Evolutionary conservation across 92 coral and sea anemone genomes (phyloP).

Genomic region (Isaurus tuberculatus): DNA sequence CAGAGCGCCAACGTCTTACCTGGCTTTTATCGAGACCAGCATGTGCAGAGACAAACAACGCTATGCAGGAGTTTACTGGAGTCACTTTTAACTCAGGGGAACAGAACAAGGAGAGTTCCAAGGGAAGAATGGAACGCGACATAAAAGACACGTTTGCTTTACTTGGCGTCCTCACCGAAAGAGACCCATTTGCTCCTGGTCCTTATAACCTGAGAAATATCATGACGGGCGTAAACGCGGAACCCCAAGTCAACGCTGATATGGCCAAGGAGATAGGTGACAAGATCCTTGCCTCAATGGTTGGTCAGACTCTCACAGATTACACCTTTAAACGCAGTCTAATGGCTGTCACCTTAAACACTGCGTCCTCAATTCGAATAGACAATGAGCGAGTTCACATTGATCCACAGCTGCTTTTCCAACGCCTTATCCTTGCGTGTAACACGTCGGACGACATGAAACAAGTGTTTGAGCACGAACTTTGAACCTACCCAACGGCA

Average conservation of each 20-base stretch:
- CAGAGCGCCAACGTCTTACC: conserved; percentile 43
- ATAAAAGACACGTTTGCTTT: conserved; percentile 31
- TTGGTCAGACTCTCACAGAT: background rate
- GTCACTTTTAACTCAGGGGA: conserved; percentile 14
- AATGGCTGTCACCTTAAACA: background rate
- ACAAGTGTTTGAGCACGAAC: no score
- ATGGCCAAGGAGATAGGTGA: background rate
- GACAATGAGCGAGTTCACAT: background rate
- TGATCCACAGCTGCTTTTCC: conserved; percentile 53
- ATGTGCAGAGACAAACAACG: conserved; percentile 56
- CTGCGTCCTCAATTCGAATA: conserved; percentile 10
- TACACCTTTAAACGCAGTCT: background rate
- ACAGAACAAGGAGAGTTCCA: conserved; percentile 40
- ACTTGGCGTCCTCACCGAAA: background rate
- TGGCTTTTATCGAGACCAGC: conserved; percentile 60
- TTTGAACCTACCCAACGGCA: background rate
- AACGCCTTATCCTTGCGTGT: conserved; percentile 36
- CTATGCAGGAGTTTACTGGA: conserved; percentile 45
- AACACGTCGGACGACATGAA: background rate
- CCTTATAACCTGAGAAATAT: conserved; percentile 32
- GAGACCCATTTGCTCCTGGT: conserved; percentile 36
- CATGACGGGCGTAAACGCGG: conserved; percentile 31
- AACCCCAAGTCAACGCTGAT: conserved; percentile 17
- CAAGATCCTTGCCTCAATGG: conserved; percentile 9
- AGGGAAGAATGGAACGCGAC: conserved; percentile 28